These are phyloP conservation scores for Solen grandis DNA, from an alignment of 1,140 invertebrate species.

Conservation along the genomic window DNA sequence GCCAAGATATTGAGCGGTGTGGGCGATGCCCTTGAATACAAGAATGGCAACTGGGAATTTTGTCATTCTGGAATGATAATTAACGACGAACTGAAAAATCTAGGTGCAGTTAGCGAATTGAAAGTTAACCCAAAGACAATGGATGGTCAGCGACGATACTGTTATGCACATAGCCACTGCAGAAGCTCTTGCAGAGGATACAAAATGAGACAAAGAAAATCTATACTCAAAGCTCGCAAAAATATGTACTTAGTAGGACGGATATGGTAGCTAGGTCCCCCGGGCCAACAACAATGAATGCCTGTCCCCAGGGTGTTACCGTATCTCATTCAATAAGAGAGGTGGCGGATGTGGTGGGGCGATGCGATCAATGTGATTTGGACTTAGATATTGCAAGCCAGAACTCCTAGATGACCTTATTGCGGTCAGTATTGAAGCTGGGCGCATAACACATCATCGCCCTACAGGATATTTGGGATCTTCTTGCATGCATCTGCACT, in stretches of 20 bases:
- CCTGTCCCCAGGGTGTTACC: background rate
- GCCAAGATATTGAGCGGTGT: slow-evolving; percentile 74
- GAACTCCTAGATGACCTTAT: slow-evolving; percentile 73
- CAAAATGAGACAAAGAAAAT: slow-evolving; percentile 44
- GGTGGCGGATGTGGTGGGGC: slow-evolving; percentile 77
- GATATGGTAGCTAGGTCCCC: slow-evolving; percentile 70
- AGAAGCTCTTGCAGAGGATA: slow-evolving; percentile 53
- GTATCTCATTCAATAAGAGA: slow-evolving; percentile 27
- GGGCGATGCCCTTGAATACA: slow-evolving; percentile 75
- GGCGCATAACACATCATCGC: slow-evolving; percentile 79
- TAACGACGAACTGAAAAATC: slow-evolving; percentile 62
- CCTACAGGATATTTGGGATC: slow-evolving; percentile 78
- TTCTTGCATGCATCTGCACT: slow-evolving; percentile 75
- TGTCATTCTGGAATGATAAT: slow-evolving; percentile 64
- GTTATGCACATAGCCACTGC: slow-evolving; percentile 67
- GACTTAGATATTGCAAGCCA: slow-evolving; percentile 70
- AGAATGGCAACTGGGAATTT: slow-evolving; percentile 75
- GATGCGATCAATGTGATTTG: slow-evolving; percentile 79
- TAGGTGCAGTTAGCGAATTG: slow-evolving; percentile 66
- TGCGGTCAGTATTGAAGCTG: slow-evolving; percentile 74
- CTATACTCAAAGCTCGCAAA: slow-evolving; percentile 61
- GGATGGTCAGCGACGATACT: slow-evolving; percentile 68
- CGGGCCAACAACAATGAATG: slow-evolving; percentile 28
- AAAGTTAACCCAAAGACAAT: slow-evolving; percentile 53
- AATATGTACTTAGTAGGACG: slow-evolving; percentile 70